Evolutionary conservation across 2,113 vertebrate species (phyloP).

Genomic region (Scortum barcoo): DNA sequence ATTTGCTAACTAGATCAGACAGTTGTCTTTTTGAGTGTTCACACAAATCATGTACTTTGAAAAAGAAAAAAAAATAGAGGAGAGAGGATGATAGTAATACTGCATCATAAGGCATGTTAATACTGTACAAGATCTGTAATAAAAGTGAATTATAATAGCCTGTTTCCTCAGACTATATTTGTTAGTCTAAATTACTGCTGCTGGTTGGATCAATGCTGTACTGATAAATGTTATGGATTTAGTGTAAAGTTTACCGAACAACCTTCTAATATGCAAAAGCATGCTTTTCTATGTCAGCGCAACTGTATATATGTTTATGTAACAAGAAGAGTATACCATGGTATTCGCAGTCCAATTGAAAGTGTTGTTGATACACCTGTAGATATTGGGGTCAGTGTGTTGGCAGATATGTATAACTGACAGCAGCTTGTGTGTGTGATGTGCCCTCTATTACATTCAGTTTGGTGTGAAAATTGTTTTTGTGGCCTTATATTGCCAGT

Average conservation of each 20-base stretch:
- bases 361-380: slow-evolving; percentile 69
- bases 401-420: slow-evolving; percentile 57
- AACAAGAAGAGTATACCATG: slow-evolving; percentile 54
- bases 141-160: slow-evolving; percentile 74
- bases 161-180: slow-evolving; percentile 77
- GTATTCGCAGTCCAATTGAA: slow-evolving; percentile 52
- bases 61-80: slow-evolving; percentile 42
- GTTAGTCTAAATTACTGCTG: slow-evolving; percentile 69
- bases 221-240: slow-evolving; percentile 73
- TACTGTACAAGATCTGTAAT: slow-evolving; percentile 80
- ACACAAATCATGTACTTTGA: slow-evolving; percentile 37
- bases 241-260: slow-evolving; percentile 77
- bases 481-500: slow-evolving; percentile 77
- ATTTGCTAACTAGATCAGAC: slow-evolving; percentile 46
- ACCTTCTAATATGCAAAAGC: slow-evolving; percentile 82
- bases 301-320: slow-evolving; percentile 73
- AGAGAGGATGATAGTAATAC: slow-evolving; percentile 53
- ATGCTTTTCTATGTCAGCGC: slow-evolving; percentile 79
- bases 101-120: slow-evolving; percentile 80
- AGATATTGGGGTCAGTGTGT: slow-evolving; percentile 66
- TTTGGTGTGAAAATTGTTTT: slow-evolving; percentile 70
- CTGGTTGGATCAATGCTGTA: slow-evolving; percentile 74
- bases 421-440: slow-evolving; percentile 71
- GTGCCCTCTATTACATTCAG: slow-evolving; percentile 68
- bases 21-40: slow-evolving; percentile 46